Evolutionary conservation across 2,797 vertebrate species (phyloP).

Genomic region (Acipenser transmontanus): DNA sequence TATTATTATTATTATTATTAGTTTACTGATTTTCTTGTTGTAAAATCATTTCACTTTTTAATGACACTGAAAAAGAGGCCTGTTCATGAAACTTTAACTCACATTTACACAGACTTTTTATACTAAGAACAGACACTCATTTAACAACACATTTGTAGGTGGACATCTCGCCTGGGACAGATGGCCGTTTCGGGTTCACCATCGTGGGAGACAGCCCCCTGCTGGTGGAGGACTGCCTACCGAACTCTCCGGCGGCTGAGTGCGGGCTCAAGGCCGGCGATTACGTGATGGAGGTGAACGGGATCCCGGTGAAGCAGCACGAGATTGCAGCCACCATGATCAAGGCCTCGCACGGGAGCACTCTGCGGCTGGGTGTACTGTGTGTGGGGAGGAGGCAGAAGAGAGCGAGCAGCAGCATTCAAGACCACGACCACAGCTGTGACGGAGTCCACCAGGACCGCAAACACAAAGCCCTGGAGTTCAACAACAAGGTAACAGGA

Average conservation of each 20-base stretch:
- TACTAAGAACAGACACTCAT: no score
- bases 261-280: constrained; percentile 73
- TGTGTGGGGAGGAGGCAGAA: constrained; percentile 56
- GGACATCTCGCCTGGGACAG: constrained; percentile 57
- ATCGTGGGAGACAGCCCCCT: constrained; percentile 67
- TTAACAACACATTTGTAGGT: constrained; percentile 32
- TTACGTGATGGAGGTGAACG: constrained; percentile 77
- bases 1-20: no score
- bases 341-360: constrained; percentile 56
- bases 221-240: constrained; percentile 67
- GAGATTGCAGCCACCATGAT: constrained; percentile 59
- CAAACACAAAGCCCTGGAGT: constrained; percentile 81
- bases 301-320: constrained; percentile 59
- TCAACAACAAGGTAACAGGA: constrained; percentile 75
- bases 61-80: no score
- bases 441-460: constrained; percentile 58
- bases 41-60: no score
- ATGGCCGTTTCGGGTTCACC: constrained; percentile 70
- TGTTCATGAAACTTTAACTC: no score
- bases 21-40: no score
- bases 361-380: constrained; percentile 73
- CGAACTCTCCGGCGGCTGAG: constrained; percentile 66
- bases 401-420: constrained; percentile 44
- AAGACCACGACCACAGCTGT: constrained; percentile 42
- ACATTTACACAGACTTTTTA: no score